Base-by-base conservation (phyloP, 2,113 vertebrate genomes). In the Anoplopoma fimbria region DNA sequence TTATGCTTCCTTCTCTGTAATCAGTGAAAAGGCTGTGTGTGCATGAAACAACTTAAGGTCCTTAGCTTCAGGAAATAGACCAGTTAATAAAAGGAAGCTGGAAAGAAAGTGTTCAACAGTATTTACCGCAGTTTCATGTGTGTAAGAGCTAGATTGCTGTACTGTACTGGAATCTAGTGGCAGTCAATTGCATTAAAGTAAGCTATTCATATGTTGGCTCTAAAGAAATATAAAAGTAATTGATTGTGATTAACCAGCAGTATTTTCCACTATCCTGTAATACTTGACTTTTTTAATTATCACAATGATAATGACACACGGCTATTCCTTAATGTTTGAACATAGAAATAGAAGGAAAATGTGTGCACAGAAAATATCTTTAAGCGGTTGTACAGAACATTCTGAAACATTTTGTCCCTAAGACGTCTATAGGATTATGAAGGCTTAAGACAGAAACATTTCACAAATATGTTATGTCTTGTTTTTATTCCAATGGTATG, bases 401-500 rank as follows among this genome's bases (percentile, higher is more conserved):
- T 55, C 1, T 4, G 38, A 34, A 51, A 62, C 23, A 33, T 73
- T 71, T 77, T 53, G 12, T 79, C 57, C 53, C 4, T 1, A 55
- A 74, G 15, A n/a, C 15, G 6, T 53, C 34, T 68, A 74, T 62
- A 53, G 45, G 29, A 83, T 81, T 61, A 76, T 25, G 1, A 69
- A 2, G 19, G 62, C 49, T 80, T 63, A 9, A 68, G 38, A 53
- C 34, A 17, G 67, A 90, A 79, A 82, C 45, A 53, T 79, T 65
- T 81, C 34, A 64, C 12, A 63, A 76, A 49, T 42, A 27, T 73
- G 55, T 27, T 4, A 55, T 69, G 72, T 71, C 4, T 69, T 42
- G n/a, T 58, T 68, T 31, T 7, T n/a, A 57, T 34, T 63, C 19
- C 0, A 9, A 53, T 70, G 55, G n/a, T 67, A 29, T 76, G 31